Conservation (phyloP, 2,888 invertebrate genomes). For the Drosophila dives region DNA sequence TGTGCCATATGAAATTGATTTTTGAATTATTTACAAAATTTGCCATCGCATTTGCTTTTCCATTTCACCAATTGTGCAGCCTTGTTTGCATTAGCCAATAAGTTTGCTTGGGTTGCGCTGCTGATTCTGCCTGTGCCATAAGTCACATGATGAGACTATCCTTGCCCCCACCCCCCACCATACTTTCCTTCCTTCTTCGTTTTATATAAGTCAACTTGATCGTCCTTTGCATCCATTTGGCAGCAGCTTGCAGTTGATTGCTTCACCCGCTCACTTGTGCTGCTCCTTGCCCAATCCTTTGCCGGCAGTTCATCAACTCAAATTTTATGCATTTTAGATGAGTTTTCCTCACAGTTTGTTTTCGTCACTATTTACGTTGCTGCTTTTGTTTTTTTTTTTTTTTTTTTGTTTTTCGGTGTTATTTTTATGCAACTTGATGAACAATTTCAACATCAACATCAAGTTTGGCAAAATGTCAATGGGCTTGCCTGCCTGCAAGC, state of each 20-base stretch:
- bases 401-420: slow-evolving; percentile 71
- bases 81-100: slow-evolving; percentile 64
- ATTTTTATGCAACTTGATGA: slow-evolving; percentile 81
- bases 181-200: neutral
- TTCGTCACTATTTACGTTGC: slow-evolving; percentile 50
- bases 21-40: slow-evolving; percentile 74
- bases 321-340: slow-evolving; percentile 83
- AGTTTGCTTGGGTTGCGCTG: slow-evolving; percentile 38
- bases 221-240: slow-evolving; percentile 21
- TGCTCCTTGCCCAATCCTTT: slow-evolving; percentile 8
- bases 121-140: slow-evolving; percentile 39
- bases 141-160: slow-evolving; percentile 60
- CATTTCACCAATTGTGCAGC: slow-evolving; percentile 58
- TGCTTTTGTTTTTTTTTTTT: slow-evolving; percentile 23
- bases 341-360: slow-evolving; percentile 79
- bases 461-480: slow-evolving; percentile 80
- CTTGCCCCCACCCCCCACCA: slow-evolving; percentile 3
- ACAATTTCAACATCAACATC: slow-evolving; percentile 81
- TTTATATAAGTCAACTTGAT: neutral
- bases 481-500: slow-evolving; percentile 56
- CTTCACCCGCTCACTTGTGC: slow-evolving; percentile 21
- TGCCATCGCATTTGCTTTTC: slow-evolving; percentile 26
- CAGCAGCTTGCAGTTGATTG: slow-evolving; percentile 71
- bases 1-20: slow-evolving; percentile 67
- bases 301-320: slow-evolving; percentile 81